These are phyloP conservation scores for Neopelma chrysocephalum DNA, from an alignment of 2,797 vertebrate genomes.

Conservation along the genomic window DNA sequence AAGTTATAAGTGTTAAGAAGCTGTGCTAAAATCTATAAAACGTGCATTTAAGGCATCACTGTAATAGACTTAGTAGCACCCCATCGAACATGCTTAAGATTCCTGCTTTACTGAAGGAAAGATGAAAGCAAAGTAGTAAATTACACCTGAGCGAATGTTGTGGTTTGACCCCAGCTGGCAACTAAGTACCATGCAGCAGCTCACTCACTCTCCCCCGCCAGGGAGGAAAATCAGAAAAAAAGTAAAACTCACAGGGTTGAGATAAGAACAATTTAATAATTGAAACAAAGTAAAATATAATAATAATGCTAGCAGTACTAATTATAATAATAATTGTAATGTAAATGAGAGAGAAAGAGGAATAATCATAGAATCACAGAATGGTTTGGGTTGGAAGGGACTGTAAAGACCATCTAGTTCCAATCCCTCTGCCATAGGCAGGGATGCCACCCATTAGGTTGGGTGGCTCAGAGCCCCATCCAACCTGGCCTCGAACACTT, in stretches of 20 bases:
- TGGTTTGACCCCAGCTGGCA: not conserved
- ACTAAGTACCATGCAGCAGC: not conserved
- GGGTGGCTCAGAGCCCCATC: not conserved
- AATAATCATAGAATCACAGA: not conserved
- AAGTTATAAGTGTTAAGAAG: too few relatives aligned
- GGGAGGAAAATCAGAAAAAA: not conserved
- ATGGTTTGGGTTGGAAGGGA: too few relatives aligned
- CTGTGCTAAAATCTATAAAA: too few relatives aligned
- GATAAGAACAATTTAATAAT: not conserved
- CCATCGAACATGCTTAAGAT: not conserved
- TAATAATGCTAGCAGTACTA: not conserved
- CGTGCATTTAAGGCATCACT: too few relatives aligned
- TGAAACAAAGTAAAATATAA: not conserved
- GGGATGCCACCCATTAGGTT: not conserved
- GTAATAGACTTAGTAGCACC: not conserved
- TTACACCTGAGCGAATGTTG: not conserved
- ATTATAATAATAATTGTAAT: not conserved
- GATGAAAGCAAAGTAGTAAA: not conserved
- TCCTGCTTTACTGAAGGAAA: not conserved
- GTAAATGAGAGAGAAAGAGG: not conserved
- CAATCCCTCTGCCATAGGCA: not conserved
- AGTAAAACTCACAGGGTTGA: not conserved
- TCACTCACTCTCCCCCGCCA: not conserved
- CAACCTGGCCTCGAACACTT: not conserved
- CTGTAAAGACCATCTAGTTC: not conserved